Conservation (phyloP, 2,797 vertebrate genomes). For the Euthynnus affinis region DNA sequence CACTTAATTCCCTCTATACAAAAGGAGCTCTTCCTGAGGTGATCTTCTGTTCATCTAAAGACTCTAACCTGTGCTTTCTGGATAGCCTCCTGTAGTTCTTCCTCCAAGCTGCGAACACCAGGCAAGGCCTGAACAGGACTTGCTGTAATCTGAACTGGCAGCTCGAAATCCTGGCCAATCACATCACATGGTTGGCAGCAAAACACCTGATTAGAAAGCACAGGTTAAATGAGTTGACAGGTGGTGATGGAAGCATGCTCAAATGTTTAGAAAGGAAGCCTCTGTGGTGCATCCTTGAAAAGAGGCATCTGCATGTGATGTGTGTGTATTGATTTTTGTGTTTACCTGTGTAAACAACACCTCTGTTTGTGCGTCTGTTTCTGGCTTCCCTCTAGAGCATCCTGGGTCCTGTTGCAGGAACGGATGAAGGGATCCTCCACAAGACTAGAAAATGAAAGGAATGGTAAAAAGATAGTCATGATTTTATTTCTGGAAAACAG, state of each 20-base stretch:
- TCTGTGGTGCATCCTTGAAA: conserved; percentile 15
- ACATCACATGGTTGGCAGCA: conserved; percentile 86
- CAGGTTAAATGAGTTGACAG: conserved; percentile 41
- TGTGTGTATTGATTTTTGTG: conserved; percentile 19
- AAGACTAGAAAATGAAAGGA: conserved; percentile 59
- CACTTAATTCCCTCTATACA: conserved; percentile 12
- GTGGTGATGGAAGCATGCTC: conserved; percentile 14
- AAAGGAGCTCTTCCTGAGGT: not conserved
- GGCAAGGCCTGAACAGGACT: conserved; percentile 82
- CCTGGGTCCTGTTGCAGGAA: conserved; percentile 89
- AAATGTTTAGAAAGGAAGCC: conserved; percentile 19
- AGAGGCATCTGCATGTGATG: conserved; percentile 7
- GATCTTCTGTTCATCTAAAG: conserved; percentile 8
- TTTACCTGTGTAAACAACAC: conserved; percentile 80
- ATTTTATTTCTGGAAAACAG: conserved; percentile 6
- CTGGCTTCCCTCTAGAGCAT: conserved; percentile 66
- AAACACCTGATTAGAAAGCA: conserved; percentile 78
- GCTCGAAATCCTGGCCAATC: conserved; percentile 89
- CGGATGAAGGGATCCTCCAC: conserved; percentile 83
- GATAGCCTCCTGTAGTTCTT: conserved; percentile 94
- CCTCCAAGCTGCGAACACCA: conserved; percentile 88
- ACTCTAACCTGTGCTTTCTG: conserved; percentile 90
- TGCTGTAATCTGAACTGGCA: conserved; percentile 91
- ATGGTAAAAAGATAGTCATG: conserved; percentile 13
- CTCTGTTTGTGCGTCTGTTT: conserved; percentile 66